phyloP scores from a whole-genome alignment of 2,113 vertebrate species.

The Probosciger aterrimus region DNA sequence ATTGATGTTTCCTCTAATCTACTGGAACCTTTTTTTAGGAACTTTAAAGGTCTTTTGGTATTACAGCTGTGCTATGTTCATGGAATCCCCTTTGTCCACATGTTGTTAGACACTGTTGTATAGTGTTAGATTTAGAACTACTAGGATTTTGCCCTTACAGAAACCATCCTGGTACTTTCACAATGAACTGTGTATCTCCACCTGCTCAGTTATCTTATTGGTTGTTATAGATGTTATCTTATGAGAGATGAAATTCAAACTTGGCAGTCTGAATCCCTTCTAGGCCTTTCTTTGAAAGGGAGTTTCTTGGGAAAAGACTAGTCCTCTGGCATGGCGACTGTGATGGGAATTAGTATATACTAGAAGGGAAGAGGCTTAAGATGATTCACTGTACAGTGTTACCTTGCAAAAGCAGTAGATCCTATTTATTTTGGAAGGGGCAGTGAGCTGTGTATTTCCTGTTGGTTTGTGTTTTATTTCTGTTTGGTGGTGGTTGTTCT shows the following conservation, averaged over 20 bases:
- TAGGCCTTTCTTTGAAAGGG: neutral
- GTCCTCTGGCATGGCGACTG: neutral
- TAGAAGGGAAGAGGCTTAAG: neutral
- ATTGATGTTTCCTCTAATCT: neutral
- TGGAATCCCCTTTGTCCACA: neutral
- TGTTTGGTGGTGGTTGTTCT: neutral
- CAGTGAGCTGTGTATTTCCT: neutral
- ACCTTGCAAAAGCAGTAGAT: neutral
- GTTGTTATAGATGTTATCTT: neutral
- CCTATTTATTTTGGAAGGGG: neutral
- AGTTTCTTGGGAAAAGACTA: neutral
- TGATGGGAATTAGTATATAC: neutral
- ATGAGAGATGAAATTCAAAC: neutral
- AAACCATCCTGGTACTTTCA: neutral
- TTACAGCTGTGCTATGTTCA: fast-evolving
- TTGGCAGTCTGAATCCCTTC: neutral
- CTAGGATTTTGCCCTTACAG: neutral
- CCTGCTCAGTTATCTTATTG: neutral
- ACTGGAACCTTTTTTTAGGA: neutral
- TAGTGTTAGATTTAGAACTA: neutral
- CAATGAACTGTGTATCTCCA: neutral
- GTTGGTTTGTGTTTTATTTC: neutral
- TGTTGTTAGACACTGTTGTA: fast-evolving
- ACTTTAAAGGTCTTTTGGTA: neutral
- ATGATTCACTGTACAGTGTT: fast-evolving